Evolutionary conservation across 2,797 vertebrate genomes (phyloP).

Genomic region (Gymnopithys bicolor): DNA sequence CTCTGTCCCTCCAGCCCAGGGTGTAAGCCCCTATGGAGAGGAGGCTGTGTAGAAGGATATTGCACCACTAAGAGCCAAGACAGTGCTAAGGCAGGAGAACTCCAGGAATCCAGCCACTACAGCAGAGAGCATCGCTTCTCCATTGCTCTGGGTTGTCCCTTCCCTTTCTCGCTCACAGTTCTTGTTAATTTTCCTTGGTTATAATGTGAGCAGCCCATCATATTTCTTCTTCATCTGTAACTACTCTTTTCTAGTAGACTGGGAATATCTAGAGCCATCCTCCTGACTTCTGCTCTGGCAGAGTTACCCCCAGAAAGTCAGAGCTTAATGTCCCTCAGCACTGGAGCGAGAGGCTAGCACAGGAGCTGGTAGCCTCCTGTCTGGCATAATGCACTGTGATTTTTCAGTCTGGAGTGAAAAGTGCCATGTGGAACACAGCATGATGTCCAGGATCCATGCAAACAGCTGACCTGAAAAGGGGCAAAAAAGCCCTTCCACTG

Average conservation of each 20-base stretch:
- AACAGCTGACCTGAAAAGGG: not conserved
- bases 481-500: not conserved
- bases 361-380: not conserved
- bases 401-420: not conserved
- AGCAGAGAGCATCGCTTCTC: not conserved
- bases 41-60: not conserved
- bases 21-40: not conserved
- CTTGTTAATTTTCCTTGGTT: not conserved
- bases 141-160: not conserved
- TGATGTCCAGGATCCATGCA: not conserved
- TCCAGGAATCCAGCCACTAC: not conserved
- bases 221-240: not conserved
- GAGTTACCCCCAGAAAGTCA: not conserved
- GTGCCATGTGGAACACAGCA: not conserved
- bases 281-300: not conserved
- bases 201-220: not conserved
- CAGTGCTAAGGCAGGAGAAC: not conserved
- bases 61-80: not conserved
- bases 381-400: not conserved
- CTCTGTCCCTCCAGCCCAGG: not conserved
- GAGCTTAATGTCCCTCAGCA: not conserved
- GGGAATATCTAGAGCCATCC: too few relatives aligned
- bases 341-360: rapidly evolving
- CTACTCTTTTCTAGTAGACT: not conserved
- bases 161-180: not conserved